A percentile compares a stretch with the other conserved stretches of the same genome.
Evolutionary conservation across 2,888 invertebrate genomes (phyloP).

Genomic region (Lottia gigantea): DNA sequence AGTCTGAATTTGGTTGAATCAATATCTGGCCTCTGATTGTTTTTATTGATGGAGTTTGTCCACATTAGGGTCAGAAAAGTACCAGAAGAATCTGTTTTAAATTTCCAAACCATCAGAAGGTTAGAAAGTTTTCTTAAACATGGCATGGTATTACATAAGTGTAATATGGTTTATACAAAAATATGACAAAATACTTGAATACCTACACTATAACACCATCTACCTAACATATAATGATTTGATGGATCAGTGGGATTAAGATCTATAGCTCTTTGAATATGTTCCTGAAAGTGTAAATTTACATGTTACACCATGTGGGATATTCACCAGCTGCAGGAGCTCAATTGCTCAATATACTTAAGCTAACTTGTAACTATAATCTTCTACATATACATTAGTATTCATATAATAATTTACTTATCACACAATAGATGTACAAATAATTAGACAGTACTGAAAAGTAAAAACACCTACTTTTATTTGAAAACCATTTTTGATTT

Average conservation of each 20-base stretch:
- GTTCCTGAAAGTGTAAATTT: constrained; percentile 68
- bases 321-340: neutral
- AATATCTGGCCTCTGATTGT: no score
- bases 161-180: no score
- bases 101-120: neutral
- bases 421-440: constrained; percentile 2
- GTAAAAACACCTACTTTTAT: constrained; percentile 71
- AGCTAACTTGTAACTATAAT: neutral
- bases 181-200: neutral
- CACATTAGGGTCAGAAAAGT: neutral
- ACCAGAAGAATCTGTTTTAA: no score
- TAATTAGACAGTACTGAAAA: neutral
- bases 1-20: no score
- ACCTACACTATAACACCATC: constrained; percentile 77
- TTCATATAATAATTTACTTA: no score
- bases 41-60: no score
- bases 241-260: constrained; percentile 75
- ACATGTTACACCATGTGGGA: neutral
- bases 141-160: no score
- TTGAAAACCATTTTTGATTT: constrained; percentile 75
- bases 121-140: no score
- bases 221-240: constrained; percentile 77
- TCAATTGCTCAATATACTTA: no score
- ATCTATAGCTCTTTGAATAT: constrained; percentile 76
- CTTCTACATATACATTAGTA: neutral